These are phyloP conservation scores for Alexandromys fortis DNA, from an alignment of 2,113 vertebrate species.

Conservation along the genomic window DNA sequence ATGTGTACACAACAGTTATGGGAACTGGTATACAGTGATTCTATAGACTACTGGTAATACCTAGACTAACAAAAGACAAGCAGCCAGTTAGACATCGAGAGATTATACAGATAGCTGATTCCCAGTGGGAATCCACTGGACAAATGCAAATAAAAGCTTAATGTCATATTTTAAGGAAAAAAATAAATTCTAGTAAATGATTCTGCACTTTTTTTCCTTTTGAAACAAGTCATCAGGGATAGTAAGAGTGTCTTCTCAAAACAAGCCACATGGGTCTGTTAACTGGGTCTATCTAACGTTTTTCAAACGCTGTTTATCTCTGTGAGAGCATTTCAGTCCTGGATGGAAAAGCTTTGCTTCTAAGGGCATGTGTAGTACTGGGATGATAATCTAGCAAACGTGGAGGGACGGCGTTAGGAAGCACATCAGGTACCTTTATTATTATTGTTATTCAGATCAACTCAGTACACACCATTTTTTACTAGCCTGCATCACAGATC, in stretches of 20 bases:
- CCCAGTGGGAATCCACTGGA: neutral
- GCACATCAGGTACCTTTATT: neutral
- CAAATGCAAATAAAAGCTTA: conserved; percentile 9
- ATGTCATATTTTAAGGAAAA: neutral
- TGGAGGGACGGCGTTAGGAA: neutral
- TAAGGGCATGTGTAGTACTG: neutral
- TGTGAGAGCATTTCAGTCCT: neutral
- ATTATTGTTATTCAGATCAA: neutral
- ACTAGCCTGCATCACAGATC: neutral
- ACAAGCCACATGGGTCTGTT: neutral
- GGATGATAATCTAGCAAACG: conserved; percentile 2
- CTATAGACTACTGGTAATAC: neutral
- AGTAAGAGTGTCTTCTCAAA: neutral
- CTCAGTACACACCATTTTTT: neutral
- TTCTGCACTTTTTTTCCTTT: conserved; percentile 18
- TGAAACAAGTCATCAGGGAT: neutral
- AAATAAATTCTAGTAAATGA: neutral
- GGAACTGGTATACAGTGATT: neutral
- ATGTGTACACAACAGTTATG: neutral
- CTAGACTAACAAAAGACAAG: neutral
- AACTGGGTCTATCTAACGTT: neutral
- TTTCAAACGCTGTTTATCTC: neutral
- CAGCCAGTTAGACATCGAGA: neutral
- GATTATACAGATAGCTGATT: neutral
- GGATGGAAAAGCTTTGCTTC: neutral